Evolutionary conservation across 1,140 invertebrate genomes (phyloP).

Genomic region (Drosophila rhopaloa): DNA sequence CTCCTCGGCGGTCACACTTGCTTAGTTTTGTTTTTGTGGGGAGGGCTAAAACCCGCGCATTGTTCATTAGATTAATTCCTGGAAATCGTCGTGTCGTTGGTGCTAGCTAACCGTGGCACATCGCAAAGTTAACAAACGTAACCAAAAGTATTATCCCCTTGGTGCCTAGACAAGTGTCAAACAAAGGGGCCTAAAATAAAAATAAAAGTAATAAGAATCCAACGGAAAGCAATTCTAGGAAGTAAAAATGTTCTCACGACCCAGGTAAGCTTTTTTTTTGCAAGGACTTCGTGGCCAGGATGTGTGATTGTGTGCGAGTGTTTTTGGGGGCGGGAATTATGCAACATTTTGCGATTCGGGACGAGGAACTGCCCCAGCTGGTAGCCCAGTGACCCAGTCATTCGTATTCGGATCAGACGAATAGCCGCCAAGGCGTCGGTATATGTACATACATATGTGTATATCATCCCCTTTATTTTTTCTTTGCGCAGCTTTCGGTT

Average conservation of each 20-base stretch:
- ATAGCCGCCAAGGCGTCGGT: slow-evolving; percentile 49
- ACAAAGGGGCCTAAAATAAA: slow-evolving; percentile 6
- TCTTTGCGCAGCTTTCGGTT: slow-evolving; percentile 66
- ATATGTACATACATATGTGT: not conserved
- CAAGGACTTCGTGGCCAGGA: slow-evolving; percentile 25
- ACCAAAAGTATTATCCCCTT: slow-evolving; percentile 54
- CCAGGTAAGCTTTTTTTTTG: slow-evolving; percentile 62
- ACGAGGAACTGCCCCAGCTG: slow-evolving; percentile 49
- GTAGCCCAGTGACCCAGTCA: slow-evolving; percentile 58
- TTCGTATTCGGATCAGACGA: slow-evolving; percentile 47
- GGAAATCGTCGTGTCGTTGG: slow-evolving; percentile 11
- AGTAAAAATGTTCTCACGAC: slow-evolving; percentile 73
- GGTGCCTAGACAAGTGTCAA: slow-evolving; percentile 32
- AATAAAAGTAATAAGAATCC: slow-evolving; percentile 9
- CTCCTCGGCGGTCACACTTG: not conserved
- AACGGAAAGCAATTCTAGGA: slow-evolving; percentile 51
- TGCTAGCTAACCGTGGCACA: not conserved
- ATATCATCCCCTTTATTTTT: not conserved
- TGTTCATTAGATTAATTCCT: slow-evolving; percentile 16
- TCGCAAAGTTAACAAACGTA: slow-evolving; percentile 6
- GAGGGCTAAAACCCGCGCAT: slow-evolving; percentile 15
- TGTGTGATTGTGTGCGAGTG: not conserved
- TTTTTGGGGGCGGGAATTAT: slow-evolving; percentile 25
- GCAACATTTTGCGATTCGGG: slow-evolving; percentile 26
- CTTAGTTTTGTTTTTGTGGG: slow-evolving; percentile 2